A percentile compares a stretch with the other conserved stretches of the same genome.
Evolutionary conservation across 2,113 vertebrate species (phyloP).

Genomic region (Noctilio leporinus): DNA sequence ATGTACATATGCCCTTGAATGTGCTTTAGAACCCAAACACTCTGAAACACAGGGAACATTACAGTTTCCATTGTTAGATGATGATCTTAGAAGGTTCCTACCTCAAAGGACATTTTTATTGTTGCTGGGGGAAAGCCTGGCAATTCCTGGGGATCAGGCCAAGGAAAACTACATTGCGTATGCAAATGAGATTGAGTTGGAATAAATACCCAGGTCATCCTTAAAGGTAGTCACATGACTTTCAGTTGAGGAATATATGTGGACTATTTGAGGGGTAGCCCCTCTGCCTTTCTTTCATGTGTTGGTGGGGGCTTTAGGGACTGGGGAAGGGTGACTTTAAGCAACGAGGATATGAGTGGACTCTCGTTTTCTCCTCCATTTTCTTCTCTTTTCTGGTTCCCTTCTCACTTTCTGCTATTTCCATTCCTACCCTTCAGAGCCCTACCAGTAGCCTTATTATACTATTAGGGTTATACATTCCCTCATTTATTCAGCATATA

Average conservation of each 20-base stretch:
- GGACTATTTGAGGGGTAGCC: background rate
- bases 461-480: background rate
- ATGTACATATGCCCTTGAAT: background rate
- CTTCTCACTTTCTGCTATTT: background rate
- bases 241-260: background rate
- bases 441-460: background rate
- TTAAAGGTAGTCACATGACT: background rate
- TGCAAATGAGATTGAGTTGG: background rate
- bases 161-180: background rate
- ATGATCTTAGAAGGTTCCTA: background rate
- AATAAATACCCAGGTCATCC: background rate
- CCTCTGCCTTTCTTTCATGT: background rate
- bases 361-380: background rate
- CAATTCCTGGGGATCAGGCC: background rate
- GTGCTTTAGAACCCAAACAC: background rate
- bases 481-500: background rate
- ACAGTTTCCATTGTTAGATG: background rate
- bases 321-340: background rate
- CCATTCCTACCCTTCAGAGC: background rate
- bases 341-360: background rate
- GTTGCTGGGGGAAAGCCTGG: background rate
- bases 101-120: conserved; percentile 2
- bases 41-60: background rate
- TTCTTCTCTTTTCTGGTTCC: background rate
- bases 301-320: background rate